Evolutionary conservation across 2,113 vertebrate genomes (phyloP).

Genomic region (Eolophus roseicapilla): DNA sequence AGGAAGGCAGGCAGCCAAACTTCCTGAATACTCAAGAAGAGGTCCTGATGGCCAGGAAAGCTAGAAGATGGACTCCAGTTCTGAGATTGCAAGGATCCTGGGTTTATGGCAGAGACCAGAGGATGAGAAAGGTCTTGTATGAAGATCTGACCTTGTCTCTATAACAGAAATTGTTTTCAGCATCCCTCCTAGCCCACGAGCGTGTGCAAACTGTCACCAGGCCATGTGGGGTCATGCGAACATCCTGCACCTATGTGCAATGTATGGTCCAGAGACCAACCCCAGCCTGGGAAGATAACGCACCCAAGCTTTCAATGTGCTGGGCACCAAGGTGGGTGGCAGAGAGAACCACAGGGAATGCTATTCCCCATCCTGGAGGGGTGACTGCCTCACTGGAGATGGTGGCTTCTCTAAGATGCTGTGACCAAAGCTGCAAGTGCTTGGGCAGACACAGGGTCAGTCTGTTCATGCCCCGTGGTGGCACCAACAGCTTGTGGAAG

Average conservation of each 20-base stretch:
- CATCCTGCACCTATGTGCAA: too few relatives aligned
- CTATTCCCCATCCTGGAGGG: background rate
- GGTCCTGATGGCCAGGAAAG: background rate
- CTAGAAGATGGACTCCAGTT: background rate
- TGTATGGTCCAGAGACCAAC: background rate
- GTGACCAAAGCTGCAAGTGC: background rate
- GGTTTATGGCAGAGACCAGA: background rate
- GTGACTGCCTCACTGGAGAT: too few relatives aligned
- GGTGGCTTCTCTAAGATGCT: background rate
- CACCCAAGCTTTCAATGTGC: background rate
- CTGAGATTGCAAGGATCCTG: background rate
- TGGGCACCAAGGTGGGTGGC: background rate
- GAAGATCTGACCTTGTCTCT: background rate
- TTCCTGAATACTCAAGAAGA: background rate
- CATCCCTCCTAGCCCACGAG: background rate
- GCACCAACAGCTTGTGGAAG: background rate
- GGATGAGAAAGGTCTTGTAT: background rate
- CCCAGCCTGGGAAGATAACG: background rate
- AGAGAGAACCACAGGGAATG: background rate
- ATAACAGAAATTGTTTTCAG: background rate
- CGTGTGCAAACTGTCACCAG: background rate
- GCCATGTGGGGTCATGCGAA: background rate
- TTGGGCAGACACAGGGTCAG: background rate
- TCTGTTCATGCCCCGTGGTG: background rate
- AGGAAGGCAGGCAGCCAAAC: background rate